Percentiles rank a stretch among this genome's conserved stretches.
Evolutionary conservation across 2,888 invertebrate species (phyloP).

Genomic region (Podabrus alpinus): DNA sequence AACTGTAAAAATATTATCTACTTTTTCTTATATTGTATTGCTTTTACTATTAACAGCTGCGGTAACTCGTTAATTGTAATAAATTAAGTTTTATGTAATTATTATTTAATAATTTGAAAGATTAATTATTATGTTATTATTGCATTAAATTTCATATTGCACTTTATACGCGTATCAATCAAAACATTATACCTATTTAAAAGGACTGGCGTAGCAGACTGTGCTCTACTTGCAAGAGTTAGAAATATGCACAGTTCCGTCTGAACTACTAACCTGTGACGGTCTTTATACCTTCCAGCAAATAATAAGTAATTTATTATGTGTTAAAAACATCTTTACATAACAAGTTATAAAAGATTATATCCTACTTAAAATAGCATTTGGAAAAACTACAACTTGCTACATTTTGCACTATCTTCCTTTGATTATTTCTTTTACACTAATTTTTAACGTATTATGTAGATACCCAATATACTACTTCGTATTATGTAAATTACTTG

Average conservation of each 20-base stretch:
- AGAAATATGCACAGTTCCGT: constrained; percentile 21
- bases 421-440: neutral
- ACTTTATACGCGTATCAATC: neutral
- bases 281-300: constrained; percentile 6
- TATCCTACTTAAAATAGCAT: neutral
- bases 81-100: neutral
- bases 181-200: neutral
- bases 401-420: neutral
- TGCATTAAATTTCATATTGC: neutral
- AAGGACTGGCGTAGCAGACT: constrained; percentile 6
- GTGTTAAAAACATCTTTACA: constrained; percentile 8
- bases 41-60: neutral
- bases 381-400: neutral
- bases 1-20: neutral
- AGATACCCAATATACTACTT: too few relatives aligned
- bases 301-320: constrained; percentile 18
- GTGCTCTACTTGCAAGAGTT: constrained; percentile 15
- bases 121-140: neutral
- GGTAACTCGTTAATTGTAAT: neutral
- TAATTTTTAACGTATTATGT: neutral
- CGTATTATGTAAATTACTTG: too few relatives aligned
- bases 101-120: neutral
- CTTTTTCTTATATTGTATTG: neutral
- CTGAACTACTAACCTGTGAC: constrained; percentile 23
- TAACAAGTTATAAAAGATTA: constrained; percentile 4